A percentile compares a stretch with the other conserved stretches of the same genome.
phyloP scores from a whole-genome alignment of 1,140 invertebrate species.

The Rhagoletis zephyria region DNA sequence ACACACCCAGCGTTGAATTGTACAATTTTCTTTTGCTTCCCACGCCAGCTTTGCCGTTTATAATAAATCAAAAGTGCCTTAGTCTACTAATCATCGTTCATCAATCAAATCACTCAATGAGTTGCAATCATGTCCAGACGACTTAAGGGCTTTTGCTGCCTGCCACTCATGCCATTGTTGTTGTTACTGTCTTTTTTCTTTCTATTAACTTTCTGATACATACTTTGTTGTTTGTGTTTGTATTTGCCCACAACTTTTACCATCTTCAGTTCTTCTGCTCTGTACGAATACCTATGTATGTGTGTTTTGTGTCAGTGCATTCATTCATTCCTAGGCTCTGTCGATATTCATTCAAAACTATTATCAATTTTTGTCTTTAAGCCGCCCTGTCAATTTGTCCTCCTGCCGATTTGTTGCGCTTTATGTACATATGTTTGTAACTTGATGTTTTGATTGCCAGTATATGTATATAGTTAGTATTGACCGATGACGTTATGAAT shows the following conservation, averaged over 20 bases:
- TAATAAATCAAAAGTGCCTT: conserved; percentile 58
- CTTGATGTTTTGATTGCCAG: conserved; percentile 39
- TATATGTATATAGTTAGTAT: not conserved
- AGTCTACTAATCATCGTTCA: conserved; percentile 56
- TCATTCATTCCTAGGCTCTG: not conserved
- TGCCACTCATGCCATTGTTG: not conserved
- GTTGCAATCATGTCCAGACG: conserved; percentile 43
- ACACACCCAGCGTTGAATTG: not conserved
- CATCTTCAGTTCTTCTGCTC: too few species aligned
- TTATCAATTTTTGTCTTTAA: conserved; percentile 14
- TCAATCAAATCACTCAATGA: conserved; percentile 58
- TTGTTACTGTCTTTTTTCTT: not conserved
- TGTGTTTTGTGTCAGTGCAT: too few species aligned
- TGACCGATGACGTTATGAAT: conserved; percentile 19
- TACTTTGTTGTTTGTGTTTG: not conserved
- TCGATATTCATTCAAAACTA: not conserved
- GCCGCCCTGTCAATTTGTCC: conserved; percentile 45
- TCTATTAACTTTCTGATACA: not conserved
- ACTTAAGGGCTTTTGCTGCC: conserved; percentile 14
- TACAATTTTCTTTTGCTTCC: not conserved
- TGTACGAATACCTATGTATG: too few species aligned
- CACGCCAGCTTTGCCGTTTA: not conserved
- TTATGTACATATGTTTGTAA: not conserved
- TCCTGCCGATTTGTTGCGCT: conserved; percentile 10
- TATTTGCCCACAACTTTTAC: too few species aligned